Base-by-base conservation (phyloP, 2,888 invertebrate genomes). In the Neuroscelio doddi region DNA sequence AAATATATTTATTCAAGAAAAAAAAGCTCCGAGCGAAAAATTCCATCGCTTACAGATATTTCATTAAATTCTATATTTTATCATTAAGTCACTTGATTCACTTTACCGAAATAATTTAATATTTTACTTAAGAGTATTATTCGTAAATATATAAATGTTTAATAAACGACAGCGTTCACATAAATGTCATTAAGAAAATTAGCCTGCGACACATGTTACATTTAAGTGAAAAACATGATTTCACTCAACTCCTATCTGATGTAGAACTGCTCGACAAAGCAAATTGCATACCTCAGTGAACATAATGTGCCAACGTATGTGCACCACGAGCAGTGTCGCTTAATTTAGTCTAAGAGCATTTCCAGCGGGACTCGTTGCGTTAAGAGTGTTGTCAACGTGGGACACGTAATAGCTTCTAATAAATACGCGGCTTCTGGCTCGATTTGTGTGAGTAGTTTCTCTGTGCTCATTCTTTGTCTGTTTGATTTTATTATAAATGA, bases 391-490 rank as follows among this genome's bases (percentile, higher is more conserved):
- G 56, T 51, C 64, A 74, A 67, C 73, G 46, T 52, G 77, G 74
- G 75, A 74, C 71, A 72, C 73, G 75, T 76, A 77, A 77, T 75
- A 69, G 71, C 62, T 66, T 68, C 66, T 72, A 75, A 75, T 74
- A 75, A 77, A 71, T 71, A 72, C 68, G 64, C 63, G 64, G 59
- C 56, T 71, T 67, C 65, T 67, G 58, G 52, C 63, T 47, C 44
- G 39, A 50, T 44, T 24, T 49, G 26, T 50, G 51, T 51, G 34
- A 26, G 58, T 21, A 24, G 29, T 29, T 29, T 14, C 24, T 15
- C 30, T 41, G 17, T 12, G 30, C 27, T 21, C 30, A 12, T 16
- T 10, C 41, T 12, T 12, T 7, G 26, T 10, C 17, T 21, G n/a
- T 58, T 41, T 44, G 53, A 53, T 64, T 64, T 53, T 49, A 64